Percentiles rank a stretch among this genome's conserved stretches.
These are phyloP conservation scores for Phoxinus dragarum DNA, from an alignment of 2,797 vertebrate species.

Conservation along the genomic window DNA sequence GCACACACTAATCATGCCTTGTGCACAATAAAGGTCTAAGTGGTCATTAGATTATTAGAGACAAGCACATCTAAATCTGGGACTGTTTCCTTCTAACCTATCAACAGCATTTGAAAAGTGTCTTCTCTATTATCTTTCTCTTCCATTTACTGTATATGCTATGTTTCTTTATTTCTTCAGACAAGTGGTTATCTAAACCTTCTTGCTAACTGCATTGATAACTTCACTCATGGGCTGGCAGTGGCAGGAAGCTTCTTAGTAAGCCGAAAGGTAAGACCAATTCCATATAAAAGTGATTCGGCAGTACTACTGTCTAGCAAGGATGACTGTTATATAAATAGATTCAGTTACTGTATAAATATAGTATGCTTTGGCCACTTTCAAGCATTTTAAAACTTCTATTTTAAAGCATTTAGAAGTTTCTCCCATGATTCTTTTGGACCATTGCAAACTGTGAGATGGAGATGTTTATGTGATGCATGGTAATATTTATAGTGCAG, in stretches of 20 bases:
- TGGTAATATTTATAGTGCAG: conserved; percentile 61
- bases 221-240: conserved; percentile 97
- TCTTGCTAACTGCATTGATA: conserved; percentile 96
- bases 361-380: not conserved
- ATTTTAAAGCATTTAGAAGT: not conserved
- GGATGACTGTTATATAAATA: not conserved
- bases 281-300: conserved; percentile 16
- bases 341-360: not conserved
- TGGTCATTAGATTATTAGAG: not conserved
- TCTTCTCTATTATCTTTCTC: not conserved
- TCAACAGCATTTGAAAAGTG: not conserved
- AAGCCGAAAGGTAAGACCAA: conserved; percentile 91
- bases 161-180: conserved; percentile 69
- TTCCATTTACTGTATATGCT: not conserved
- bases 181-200: conserved; percentile 97
- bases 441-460: conserved; percentile 36
- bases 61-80: not conserved
- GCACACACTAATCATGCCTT: not conserved
- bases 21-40: not conserved
- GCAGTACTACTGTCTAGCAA: conserved; percentile 9
- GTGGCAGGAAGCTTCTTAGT: conserved; percentile 96
- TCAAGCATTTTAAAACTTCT: not conserved
- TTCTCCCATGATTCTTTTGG: not conserved
- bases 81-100: not conserved
- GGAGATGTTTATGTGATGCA: conserved; percentile 39